phyloP scores from a whole-genome alignment of 2,797 vertebrate genomes.

The Delichon dasypus region DNA sequence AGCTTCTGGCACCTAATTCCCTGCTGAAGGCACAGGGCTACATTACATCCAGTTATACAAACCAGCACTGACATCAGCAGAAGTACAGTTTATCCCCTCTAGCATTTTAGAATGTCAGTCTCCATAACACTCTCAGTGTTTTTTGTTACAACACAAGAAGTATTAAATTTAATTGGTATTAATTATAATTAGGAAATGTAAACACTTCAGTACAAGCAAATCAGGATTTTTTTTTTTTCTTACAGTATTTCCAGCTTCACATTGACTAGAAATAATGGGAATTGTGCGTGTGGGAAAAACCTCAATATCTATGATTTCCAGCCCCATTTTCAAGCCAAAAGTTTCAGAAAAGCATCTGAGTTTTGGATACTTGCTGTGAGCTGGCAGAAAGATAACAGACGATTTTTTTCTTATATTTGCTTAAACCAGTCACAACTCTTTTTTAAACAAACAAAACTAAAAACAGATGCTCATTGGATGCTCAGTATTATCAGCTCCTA shows the following conservation, averaged over 20 bases:
- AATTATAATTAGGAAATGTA: constrained; percentile 60
- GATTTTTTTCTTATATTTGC: constrained; percentile 56
- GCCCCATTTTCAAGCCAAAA: constrained; percentile 53
- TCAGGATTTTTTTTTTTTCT: background rate
- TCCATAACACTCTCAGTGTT: constrained; percentile 39
- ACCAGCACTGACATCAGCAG: constrained; percentile 51
- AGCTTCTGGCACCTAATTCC: constrained; percentile 39
- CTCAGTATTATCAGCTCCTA: constrained; percentile 15
- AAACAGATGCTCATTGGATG: constrained; percentile 46
- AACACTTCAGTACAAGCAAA: constrained; percentile 30
- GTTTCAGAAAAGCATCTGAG: constrained; percentile 37
- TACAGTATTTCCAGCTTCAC: background rate
- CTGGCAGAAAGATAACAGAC: constrained; percentile 50
- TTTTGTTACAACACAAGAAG: constrained; percentile 47
- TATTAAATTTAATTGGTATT: constrained; percentile 53
- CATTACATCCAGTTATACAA: constrained; percentile 33
- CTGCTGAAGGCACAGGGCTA: background rate
- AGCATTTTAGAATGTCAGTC: constrained; percentile 57
- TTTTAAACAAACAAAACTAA: constrained; percentile 44
- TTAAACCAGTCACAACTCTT: constrained; percentile 30
- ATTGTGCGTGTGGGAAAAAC: constrained; percentile 16
- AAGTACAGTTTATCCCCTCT: constrained; percentile 66
- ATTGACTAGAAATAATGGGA: constrained; percentile 21
- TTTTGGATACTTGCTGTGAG: constrained; percentile 57
- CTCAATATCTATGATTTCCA: constrained; percentile 2